phyloP scores from a whole-genome alignment of 2,888 invertebrate genomes.

The Cataglyphis altisquamis region DNA sequence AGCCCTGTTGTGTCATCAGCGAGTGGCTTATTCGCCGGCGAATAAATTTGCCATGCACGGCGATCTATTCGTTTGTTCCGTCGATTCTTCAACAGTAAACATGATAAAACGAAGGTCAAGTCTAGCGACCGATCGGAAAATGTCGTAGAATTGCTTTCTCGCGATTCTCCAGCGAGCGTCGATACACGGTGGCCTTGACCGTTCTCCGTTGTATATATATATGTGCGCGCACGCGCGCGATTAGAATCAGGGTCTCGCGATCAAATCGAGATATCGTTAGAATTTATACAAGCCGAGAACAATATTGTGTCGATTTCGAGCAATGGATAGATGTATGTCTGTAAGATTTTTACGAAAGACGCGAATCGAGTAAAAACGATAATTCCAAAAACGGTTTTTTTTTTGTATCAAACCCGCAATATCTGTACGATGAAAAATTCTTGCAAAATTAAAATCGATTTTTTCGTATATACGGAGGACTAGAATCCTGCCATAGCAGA shows the following conservation, averaged over 20 bases:
- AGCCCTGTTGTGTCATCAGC: background rate
- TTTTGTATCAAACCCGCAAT: background rate
- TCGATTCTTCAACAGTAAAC: background rate
- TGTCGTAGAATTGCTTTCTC: slow-evolving; percentile 26
- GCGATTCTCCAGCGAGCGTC: background rate
- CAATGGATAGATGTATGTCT: too few relatives aligned
- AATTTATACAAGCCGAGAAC: background rate
- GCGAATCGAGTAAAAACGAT: background rate
- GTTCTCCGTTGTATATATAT: slow-evolving; percentile 70
- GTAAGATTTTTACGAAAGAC: background rate
- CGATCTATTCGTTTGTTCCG: background rate
- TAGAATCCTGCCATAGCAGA: slow-evolving; percentile 12
- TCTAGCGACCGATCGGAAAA: slow-evolving; percentile 26
- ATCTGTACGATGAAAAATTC: background rate
- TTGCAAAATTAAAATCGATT: background rate
- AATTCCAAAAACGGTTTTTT: background rate
- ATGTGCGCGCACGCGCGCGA: slow-evolving; percentile 28
- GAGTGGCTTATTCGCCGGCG: too few relatives aligned
- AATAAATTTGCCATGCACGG: background rate
- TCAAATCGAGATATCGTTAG: background rate
- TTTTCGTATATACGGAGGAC: background rate
- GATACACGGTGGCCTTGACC: slow-evolving; percentile 75
- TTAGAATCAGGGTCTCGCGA: background rate
- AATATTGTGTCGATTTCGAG: background rate
- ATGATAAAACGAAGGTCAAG: slow-evolving; percentile 26